These are phyloP conservation scores for Prosapia bicincta DNA, from an alignment of 2,888 invertebrate genomes.

Conservation along the genomic window DNA sequence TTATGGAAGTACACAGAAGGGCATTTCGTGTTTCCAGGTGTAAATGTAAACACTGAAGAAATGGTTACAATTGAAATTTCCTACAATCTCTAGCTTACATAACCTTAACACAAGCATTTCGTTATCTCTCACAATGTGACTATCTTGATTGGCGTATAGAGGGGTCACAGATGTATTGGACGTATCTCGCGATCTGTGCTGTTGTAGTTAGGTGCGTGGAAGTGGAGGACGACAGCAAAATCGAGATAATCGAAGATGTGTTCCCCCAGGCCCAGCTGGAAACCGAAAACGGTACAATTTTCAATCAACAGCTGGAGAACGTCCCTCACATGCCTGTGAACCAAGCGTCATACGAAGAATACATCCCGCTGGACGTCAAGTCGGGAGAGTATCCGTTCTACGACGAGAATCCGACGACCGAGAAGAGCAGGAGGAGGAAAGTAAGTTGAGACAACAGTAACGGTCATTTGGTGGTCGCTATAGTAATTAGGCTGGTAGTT, in stretches of 20 bases:
- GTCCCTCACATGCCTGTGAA: background rate
- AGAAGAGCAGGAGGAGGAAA: background rate
- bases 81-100: background rate
- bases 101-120: background rate
- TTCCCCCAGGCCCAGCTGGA: background rate
- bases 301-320: background rate
- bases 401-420: background rate
- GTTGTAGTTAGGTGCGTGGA: background rate
- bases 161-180: background rate
- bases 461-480: too few species aligned
- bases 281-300: background rate
- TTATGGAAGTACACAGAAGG: too few species aligned
- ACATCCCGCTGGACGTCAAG: background rate
- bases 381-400: background rate
- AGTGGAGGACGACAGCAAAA: background rate
- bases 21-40: too few species aligned
- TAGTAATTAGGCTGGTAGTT: too few species aligned
- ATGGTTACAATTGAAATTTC: too few species aligned
- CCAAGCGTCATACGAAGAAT: background rate
- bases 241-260: background rate
- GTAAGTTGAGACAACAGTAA: too few species aligned
- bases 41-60: too few species aligned
- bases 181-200: background rate
- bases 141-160: background rate
- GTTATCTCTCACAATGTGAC: background rate